Conservation (phyloP, 2,797 vertebrate genomes). For the Clarias platycephalus region DNA sequence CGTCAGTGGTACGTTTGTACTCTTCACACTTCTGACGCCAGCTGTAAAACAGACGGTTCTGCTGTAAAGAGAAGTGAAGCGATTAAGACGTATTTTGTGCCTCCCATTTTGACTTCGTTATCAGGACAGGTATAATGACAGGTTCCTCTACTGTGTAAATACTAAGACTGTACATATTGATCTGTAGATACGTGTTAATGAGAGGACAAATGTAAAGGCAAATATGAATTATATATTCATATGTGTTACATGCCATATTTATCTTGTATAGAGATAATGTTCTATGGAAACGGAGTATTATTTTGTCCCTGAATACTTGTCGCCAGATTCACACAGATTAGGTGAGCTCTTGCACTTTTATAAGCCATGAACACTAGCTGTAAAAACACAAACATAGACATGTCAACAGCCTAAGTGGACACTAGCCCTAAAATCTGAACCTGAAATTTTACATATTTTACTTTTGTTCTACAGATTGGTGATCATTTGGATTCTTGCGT, state of each 20-base stretch:
- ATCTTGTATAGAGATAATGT: conserved; percentile 75
- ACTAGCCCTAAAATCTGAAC: conserved; percentile 34
- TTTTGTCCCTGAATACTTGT: conserved; percentile 74
- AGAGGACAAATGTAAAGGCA: conserved; percentile 75
- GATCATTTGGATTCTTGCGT: conserved; percentile 11
- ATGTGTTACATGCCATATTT: conserved; percentile 77
- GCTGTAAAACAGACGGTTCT: conserved; percentile 27
- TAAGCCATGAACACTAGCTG: conserved; percentile 66
- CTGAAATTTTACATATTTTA: background rate
- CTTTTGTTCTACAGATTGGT: conserved; percentile 4
- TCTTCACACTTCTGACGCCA: conserved; percentile 19
- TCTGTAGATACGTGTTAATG: conserved; percentile 77
- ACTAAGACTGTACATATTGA: conserved; percentile 74
- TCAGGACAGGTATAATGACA: conserved; percentile 65
- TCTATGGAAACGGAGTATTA: conserved; percentile 71
- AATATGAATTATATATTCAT: conserved; percentile 77
- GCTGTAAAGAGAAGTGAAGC: conserved; percentile 32
- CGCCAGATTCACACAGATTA: conserved; percentile 65
- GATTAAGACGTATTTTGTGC: conserved; percentile 30
- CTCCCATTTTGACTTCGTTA: conserved; percentile 56
- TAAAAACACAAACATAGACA: conserved; percentile 46
- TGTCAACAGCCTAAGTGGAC: conserved; percentile 32
- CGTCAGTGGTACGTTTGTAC: conserved; percentile 30
- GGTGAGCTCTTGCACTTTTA: conserved; percentile 67
- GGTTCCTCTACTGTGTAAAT: conserved; percentile 76